Percentiles rank a stretch among this genome's conserved stretches.
Evolutionary conservation across 2,113 vertebrate genomes (phyloP).

Genomic region (Colossoma macropomum): DNA sequence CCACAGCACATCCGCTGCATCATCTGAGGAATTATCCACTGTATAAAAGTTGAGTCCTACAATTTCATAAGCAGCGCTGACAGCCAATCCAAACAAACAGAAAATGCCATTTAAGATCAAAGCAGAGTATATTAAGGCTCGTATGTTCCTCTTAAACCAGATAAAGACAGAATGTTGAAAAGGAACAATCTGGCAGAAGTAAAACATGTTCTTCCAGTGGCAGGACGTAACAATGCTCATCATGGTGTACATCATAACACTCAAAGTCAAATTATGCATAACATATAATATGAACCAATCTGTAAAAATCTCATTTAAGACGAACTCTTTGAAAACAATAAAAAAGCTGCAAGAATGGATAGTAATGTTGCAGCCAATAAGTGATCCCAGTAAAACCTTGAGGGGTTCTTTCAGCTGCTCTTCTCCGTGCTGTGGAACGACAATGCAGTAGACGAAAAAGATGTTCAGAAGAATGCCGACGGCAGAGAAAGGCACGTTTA

Average conservation of each 20-base stretch:
- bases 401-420: conserved; percentile 54
- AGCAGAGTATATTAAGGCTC: conserved; percentile 34
- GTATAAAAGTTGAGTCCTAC: no score
- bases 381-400: conserved; percentile 51
- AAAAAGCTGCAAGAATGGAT: conserved; percentile 9
- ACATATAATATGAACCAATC: background rate
- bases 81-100: background rate
- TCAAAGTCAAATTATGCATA: fast-evolving
- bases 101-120: background rate
- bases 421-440: conserved; percentile 27
- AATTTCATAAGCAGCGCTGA: no score
- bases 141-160: conserved; percentile 62
- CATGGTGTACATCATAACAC: background rate
- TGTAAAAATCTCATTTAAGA: background rate
- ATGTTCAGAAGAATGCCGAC: conserved; percentile 50
- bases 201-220: conserved; percentile 61
- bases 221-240: conserved; percentile 38
- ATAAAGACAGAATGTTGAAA: conserved; percentile 12
- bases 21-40: no score
- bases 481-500: conserved; percentile 44
- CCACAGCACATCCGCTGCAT: no score
- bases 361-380: conserved; percentile 46
- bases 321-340: background rate
- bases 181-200: conserved; percentile 60
- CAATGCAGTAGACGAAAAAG: conserved; percentile 58